phyloP scores from a whole-genome alignment of 92 coral and sea anemone species.

The Umimayanthus kanabou region DNA sequence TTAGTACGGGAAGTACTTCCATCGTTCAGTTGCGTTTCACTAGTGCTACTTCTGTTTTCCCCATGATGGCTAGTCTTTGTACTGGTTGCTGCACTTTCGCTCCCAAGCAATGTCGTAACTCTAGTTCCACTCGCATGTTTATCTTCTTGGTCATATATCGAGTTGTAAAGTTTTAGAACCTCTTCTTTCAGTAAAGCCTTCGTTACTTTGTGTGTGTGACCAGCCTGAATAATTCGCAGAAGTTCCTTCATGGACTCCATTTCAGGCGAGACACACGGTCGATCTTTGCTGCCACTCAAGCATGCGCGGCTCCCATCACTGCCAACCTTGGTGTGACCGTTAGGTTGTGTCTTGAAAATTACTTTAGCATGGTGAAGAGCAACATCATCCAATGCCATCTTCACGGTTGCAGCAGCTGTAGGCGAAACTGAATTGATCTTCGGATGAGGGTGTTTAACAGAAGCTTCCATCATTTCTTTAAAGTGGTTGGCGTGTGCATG shows the following conservation, averaged over 20 bases:
- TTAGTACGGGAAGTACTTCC: neutral
- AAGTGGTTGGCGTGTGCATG: neutral
- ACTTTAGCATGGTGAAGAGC: slow-evolving; percentile 23
- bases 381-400: neutral
- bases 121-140: neutral
- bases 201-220: slow-evolving; percentile 31
- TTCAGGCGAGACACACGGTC: neutral
- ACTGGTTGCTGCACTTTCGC: neutral
- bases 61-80: neutral
- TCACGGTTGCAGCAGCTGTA: neutral
- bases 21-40: neutral
- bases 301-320: neutral
- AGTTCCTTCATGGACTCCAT: slow-evolving; percentile 35
- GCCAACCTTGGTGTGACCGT: neutral
- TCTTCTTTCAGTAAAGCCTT: slow-evolving; percentile 18
- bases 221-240: slow-evolving; percentile 23
- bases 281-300: neutral
- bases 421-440: neutral
- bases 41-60: neutral
- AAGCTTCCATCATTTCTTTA: slow-evolving; percentile 27
- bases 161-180: slow-evolving; percentile 17
- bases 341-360: neutral
- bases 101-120: neutral
- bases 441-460: neutral
- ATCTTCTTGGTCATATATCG: neutral